Conservation (phyloP, 2,888 invertebrate species). For the Brachyopa scutellaris region DNA sequence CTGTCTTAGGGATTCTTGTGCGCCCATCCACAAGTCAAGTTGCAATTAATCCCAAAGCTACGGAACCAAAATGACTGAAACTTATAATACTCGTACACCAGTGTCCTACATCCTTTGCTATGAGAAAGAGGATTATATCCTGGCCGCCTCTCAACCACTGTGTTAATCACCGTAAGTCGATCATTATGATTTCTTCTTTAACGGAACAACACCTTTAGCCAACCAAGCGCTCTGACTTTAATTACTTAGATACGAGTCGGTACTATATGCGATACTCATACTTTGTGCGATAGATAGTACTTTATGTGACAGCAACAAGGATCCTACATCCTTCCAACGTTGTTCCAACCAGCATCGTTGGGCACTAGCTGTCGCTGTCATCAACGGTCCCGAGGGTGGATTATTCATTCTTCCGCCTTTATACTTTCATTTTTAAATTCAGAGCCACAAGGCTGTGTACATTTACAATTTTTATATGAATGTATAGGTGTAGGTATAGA, state of each 20-base stretch:
- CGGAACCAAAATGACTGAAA: conserved; percentile 36
- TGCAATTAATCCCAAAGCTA: conserved; percentile 43
- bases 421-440: conserved; percentile 43
- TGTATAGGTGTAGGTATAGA: not conserved
- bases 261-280: no score
- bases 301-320: conserved; percentile 28
- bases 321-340: not conserved
- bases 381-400: conserved; percentile 62
- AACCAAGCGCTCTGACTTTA: conserved; percentile 49
- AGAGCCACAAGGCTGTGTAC: conserved; percentile 36
- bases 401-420: conserved; percentile 36
- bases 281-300: conserved; percentile 31
- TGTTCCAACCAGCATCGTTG: conserved; percentile 34
- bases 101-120: conserved; percentile 46
- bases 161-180: conserved; percentile 65
- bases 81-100: conserved; percentile 7
- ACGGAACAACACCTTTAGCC: conserved; percentile 48
- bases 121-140: conserved; percentile 38
- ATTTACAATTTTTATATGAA: conserved; percentile 45
- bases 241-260: conserved; percentile 50
- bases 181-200: conserved; percentile 59
- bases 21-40: conserved; percentile 39
- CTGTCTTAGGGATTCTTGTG: not conserved
- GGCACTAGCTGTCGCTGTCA: conserved; percentile 7
- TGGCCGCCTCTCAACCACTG: conserved; percentile 8